phyloP scores from a whole-genome alignment of 1,140 invertebrate species.

The Heliconius melpomene region DNA sequence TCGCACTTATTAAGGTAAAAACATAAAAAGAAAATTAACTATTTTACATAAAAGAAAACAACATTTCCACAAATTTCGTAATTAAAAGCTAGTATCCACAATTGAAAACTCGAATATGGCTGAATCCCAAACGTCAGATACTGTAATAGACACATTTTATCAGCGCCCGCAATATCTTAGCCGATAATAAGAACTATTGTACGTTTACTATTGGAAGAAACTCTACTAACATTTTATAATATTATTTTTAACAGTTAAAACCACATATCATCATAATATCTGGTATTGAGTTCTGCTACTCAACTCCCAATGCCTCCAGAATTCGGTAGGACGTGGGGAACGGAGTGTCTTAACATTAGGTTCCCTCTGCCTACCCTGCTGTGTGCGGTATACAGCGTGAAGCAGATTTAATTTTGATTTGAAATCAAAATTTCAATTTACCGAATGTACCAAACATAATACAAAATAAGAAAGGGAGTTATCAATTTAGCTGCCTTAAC shows the following conservation, averaged over 20 bases:
- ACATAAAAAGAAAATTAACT: no score
- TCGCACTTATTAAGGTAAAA: no score
- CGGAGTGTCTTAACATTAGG: no score
- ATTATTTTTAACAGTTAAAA: no score
- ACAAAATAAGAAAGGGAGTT: background rate
- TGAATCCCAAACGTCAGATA: conserved; percentile 17
- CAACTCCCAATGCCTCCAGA: no score
- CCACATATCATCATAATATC: no score
- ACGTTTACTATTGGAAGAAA: background rate
- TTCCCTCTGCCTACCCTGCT: no score
- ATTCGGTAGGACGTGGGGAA: no score
- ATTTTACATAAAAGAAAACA: background rate
- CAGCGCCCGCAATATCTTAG: conserved; percentile 4
- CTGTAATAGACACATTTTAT: conserved; percentile 16
- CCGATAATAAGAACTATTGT: background rate
- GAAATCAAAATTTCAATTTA: no score
- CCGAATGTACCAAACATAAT: background rate
- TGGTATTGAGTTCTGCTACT: no score
- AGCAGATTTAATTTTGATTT: no score
- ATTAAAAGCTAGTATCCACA: conserved; percentile 16
- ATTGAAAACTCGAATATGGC: conserved; percentile 18
- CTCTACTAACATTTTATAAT: background rate
- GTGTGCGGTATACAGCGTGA: no score
- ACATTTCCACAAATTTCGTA: background rate
- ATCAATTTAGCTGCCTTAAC: background rate